Conservation (phyloP, 2,113 vertebrate species). For the Phaethornis superciliosus region DNA sequence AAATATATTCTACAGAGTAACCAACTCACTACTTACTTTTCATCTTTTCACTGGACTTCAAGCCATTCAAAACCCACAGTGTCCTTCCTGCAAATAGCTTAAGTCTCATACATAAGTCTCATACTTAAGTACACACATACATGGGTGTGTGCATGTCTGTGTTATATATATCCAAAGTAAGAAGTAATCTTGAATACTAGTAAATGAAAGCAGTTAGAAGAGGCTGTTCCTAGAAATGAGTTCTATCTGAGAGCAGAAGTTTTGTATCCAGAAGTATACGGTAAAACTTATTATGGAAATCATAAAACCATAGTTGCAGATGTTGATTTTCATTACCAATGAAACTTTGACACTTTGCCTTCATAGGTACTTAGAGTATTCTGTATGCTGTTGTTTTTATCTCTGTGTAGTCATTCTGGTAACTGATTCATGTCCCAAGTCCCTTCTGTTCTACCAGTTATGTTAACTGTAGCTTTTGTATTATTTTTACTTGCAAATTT, state of each 20-base stretch:
- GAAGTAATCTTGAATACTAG: not conserved
- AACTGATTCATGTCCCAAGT: not conserved
- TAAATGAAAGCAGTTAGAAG: not conserved
- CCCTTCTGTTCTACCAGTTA: not conserved
- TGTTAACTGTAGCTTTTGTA: not conserved
- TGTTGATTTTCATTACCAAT: not conserved
- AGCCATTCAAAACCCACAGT: not conserved
- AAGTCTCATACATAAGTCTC: not conserved
- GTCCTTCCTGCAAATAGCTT: not conserved
- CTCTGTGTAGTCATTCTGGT: not conserved
- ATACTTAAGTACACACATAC: too few species aligned
- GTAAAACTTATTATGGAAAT: not conserved
- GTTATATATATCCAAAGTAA: not conserved
- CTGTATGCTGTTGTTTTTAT: not conserved
- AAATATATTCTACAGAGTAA: not conserved
- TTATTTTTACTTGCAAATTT: not conserved
- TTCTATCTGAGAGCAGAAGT: not conserved
- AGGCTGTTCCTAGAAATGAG: not conserved
- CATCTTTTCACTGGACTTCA: not conserved
- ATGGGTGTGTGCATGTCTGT: too few species aligned
- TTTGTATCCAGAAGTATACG: not conserved
- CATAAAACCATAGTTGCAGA: not conserved
- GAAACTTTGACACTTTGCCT: not conserved
- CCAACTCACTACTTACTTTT: not conserved
- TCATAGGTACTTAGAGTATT: not conserved